phyloP scores from a whole-genome alignment of 2,797 vertebrate genomes.

The Catharus ustulatus region DNA sequence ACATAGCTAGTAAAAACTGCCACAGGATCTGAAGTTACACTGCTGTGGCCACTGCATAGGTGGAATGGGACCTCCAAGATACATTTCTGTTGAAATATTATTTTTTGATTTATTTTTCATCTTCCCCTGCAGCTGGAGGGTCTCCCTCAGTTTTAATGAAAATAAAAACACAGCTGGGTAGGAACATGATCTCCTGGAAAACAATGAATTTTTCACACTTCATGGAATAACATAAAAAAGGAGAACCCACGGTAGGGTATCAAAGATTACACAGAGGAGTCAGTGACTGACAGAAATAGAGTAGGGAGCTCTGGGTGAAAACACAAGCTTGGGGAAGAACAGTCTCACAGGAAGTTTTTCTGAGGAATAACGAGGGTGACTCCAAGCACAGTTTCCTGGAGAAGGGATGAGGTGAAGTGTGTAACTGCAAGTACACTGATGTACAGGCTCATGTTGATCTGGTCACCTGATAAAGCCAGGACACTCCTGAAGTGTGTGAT shows the following conservation, averaged over 20 bases:
- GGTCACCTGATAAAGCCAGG: background rate
- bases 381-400: background rate
- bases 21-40: background rate
- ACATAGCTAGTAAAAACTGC: background rate
- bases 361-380: background rate
- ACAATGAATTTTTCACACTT: slow-evolving; percentile 54
- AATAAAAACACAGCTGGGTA: slow-evolving; percentile 45
- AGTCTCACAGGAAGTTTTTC: background rate
- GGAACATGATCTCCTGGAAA: slow-evolving; percentile 34
- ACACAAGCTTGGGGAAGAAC: background rate
- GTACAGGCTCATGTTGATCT: background rate
- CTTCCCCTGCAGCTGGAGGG: background rate
- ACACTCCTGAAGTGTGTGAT: background rate
- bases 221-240: slow-evolving; percentile 23
- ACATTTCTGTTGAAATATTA: slow-evolving; percentile 3
- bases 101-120: slow-evolving; percentile 36
- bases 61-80: background rate
- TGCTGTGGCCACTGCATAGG: background rate
- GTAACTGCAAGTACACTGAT: background rate
- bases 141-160: slow-evolving; percentile 25
- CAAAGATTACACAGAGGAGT: slow-evolving; percentile 10
- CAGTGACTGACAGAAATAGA: background rate
- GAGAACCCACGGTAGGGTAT: background rate
- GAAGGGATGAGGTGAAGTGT: background rate
- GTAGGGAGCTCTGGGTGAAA: background rate